phyloP scores from a whole-genome alignment of 1,140 invertebrate genomes.

The Neotoxoptera formosana region DNA sequence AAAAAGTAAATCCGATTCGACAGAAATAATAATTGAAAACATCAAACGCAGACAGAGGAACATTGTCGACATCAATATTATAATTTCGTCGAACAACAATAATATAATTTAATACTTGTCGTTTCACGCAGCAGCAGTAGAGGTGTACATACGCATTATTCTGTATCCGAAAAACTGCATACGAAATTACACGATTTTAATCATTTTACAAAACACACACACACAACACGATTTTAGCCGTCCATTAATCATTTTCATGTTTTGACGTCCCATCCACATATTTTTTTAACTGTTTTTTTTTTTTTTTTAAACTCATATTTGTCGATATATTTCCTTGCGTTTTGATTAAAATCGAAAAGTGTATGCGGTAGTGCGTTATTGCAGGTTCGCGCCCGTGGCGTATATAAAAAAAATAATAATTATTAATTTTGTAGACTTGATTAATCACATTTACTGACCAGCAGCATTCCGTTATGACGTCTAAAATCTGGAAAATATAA shows the following conservation, averaged over 20 bases:
- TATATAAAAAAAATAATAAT: background rate
- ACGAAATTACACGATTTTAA: background rate
- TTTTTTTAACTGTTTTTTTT: background rate
- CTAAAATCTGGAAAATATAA: no score
- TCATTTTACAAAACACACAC: background rate
- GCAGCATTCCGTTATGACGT: no score
- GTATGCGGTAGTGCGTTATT: background rate
- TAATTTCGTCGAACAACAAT: background rate
- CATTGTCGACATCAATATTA: background rate
- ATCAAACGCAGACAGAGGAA: background rate
- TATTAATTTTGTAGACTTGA: background rate
- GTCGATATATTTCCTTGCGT: background rate
- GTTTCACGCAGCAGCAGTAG: background rate
- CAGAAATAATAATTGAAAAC: background rate
- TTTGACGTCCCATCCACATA: background rate
- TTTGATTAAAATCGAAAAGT: background rate
- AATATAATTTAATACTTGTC: background rate
- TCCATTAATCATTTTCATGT: background rate
- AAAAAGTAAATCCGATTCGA: background rate
- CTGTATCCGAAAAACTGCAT: background rate
- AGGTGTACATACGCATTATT: background rate
- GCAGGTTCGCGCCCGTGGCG: background rate
- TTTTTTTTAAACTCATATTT: background rate
- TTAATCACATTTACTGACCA: background rate
- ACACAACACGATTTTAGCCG: background rate